Evolutionary conservation across 2,113 vertebrate species (phyloP).

Genomic region (Phoenicopterus ruber): DNA sequence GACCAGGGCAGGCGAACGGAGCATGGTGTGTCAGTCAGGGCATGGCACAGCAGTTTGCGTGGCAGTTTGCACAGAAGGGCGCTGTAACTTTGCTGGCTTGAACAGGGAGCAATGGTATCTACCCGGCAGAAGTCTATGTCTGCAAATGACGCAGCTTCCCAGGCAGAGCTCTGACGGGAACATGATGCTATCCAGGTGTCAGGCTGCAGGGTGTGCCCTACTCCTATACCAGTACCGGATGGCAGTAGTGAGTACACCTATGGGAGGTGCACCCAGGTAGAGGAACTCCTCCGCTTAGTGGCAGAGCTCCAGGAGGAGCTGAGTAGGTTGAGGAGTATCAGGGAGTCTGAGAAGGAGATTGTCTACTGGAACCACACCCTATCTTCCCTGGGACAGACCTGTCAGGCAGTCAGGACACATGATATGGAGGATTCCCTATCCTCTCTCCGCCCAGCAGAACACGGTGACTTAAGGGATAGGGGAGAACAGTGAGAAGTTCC

Average conservation of each 20-base stretch:
- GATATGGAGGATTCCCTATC: background rate
- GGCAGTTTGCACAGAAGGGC: background rate
- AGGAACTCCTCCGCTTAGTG: background rate
- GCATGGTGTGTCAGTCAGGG: background rate
- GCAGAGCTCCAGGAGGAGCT: background rate
- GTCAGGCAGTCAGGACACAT: background rate
- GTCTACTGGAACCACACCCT: background rate
- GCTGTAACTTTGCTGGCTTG: too few species aligned
- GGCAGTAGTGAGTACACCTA: background rate
- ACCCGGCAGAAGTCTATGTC: background rate
- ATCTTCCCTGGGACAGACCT: background rate
- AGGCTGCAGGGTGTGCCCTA: background rate
- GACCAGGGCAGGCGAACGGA: background rate
- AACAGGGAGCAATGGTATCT: background rate
- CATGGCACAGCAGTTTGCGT: fast-evolving
- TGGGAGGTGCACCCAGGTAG: background rate
- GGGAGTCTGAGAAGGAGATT: background rate
- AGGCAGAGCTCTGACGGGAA: background rate
- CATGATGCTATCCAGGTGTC: background rate
- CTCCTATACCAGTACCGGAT: background rate
- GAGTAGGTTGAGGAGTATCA: background rate
- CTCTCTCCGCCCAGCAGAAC: background rate
- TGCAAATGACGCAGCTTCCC: too few species aligned
- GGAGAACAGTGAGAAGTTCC: background rate
- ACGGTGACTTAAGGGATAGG: background rate